Percentiles rank a stretch among this genome's conserved stretches.
These are phyloP conservation scores for Prostheceraeus crozeri DNA, from an alignment of 2,888 invertebrate species.

Conservation along the genomic window DNA sequence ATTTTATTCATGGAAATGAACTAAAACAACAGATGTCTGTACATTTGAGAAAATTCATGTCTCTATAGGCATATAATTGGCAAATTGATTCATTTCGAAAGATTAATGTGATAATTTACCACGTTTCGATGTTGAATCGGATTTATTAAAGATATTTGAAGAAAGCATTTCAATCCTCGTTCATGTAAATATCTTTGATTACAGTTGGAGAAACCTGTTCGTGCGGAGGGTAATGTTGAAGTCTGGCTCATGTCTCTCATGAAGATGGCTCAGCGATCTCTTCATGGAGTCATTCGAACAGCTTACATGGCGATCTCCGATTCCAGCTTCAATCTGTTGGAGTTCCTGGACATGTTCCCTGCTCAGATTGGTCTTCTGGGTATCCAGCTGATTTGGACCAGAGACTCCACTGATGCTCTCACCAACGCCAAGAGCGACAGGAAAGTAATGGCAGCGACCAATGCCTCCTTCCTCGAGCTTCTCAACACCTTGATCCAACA, in stretches of 20 bases:
- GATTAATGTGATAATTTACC: too few relatives aligned
- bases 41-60: too few relatives aligned
- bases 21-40: too few relatives aligned
- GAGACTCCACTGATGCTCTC: constrained; percentile 80
- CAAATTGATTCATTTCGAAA: too few relatives aligned
- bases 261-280: constrained; percentile 76
- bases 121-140: too few relatives aligned
- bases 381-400: constrained; percentile 88
- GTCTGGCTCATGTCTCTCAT: constrained; percentile 84
- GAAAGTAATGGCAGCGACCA: constrained; percentile 86
- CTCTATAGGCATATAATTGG: too few relatives aligned
- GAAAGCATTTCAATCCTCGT: too few relatives aligned
- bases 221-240: constrained; percentile 65
- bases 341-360: constrained; percentile 83
- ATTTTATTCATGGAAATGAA: too few relatives aligned
- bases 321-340: constrained; percentile 64
- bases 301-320: constrained; percentile 76
- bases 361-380: constrained; percentile 88
- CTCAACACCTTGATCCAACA: constrained; percentile 86
- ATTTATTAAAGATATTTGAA: too few relatives aligned
- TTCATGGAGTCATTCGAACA: constrained; percentile 82
- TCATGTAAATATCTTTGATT: neutral
- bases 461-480: constrained; percentile 82
- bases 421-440: constrained; percentile 82
- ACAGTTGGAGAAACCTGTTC: constrained; percentile 74